phyloP scores from a whole-genome alignment of 2,113 vertebrate genomes.

The Ondatra zibethicus region DNA sequence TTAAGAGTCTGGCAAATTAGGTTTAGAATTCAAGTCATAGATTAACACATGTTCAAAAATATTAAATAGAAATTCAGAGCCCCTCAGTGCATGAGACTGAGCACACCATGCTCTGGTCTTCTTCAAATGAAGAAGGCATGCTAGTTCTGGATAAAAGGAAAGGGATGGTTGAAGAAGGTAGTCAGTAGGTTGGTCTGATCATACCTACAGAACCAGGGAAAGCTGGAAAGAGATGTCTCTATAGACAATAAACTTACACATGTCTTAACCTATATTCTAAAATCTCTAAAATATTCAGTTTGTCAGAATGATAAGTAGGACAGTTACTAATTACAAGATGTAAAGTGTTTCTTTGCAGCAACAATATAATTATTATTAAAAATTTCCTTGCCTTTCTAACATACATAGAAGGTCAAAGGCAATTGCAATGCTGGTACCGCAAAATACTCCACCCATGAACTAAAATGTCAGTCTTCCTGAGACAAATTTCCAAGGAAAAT shows the following conservation, averaged over 20 bases:
- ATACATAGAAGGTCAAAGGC: background rate
- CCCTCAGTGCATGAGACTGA: background rate
- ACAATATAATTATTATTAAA: conserved; percentile 25
- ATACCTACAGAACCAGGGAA: background rate
- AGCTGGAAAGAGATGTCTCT: background rate
- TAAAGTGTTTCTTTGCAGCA: background rate
- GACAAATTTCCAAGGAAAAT: background rate
- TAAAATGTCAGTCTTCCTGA: background rate
- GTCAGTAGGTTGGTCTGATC: background rate
- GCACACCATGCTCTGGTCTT: background rate
- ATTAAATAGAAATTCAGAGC: background rate
- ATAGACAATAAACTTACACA: background rate
- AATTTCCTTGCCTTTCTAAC: background rate
- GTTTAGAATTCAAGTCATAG: background rate
- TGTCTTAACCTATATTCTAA: background rate
- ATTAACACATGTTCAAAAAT: background rate
- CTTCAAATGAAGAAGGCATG: background rate
- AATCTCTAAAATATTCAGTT: background rate
- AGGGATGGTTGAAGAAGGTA: background rate
- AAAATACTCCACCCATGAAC: background rate
- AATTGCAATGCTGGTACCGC: background rate
- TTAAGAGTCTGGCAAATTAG: background rate
- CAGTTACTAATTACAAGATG: background rate
- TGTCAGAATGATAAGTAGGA: background rate
- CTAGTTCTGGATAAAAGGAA: background rate